A percentile compares a stretch with the other conserved stretches of the same genome.
Conservation (phyloP, 30 jellyfish, hydroid and myxozoan species). For the Chrysaora quinquecirrha region DNA sequence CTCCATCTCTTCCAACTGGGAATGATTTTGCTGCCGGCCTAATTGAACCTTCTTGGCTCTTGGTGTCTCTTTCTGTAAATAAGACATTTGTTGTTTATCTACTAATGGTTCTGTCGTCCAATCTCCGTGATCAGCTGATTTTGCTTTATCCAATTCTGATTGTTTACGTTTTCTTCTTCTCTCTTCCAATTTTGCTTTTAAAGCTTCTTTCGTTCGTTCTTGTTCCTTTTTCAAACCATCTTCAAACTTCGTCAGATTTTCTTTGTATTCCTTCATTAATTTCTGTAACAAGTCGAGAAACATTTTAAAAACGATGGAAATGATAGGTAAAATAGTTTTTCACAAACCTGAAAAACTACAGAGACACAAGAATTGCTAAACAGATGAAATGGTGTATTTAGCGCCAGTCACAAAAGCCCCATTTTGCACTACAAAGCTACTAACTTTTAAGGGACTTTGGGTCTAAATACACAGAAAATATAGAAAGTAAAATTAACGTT, state of each 20-base stretch:
- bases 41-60: not conserved
- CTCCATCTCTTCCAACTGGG: slow-evolving; percentile 8
- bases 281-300: slow-evolving; percentile 64
- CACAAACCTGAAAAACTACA: no score
- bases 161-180: slow-evolving; percentile 76
- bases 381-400: no score
- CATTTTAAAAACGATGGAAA: no score
- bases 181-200: slow-evolving; percentile 87
- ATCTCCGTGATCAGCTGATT: slow-evolving; percentile 11
- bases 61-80: not conserved
- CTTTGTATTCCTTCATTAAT: slow-evolving; percentile 89
- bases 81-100: slow-evolving; percentile 15
- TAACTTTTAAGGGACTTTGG: no score
- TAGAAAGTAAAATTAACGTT: no score
- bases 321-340: no score
- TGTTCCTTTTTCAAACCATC: slow-evolving; percentile 87
- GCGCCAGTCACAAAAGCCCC: no score
- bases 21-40: not conserved
- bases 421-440: no score
- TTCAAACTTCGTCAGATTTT: slow-evolving; percentile 80
- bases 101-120: no score
- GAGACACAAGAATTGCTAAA: no score
- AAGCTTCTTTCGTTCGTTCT: slow-evolving; percentile 90
- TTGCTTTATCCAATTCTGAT: slow-evolving; percentile 52
- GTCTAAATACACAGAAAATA: no score